Conservation (phyloP, 1,140 invertebrate species). For the Zaprionus inermis region DNA sequence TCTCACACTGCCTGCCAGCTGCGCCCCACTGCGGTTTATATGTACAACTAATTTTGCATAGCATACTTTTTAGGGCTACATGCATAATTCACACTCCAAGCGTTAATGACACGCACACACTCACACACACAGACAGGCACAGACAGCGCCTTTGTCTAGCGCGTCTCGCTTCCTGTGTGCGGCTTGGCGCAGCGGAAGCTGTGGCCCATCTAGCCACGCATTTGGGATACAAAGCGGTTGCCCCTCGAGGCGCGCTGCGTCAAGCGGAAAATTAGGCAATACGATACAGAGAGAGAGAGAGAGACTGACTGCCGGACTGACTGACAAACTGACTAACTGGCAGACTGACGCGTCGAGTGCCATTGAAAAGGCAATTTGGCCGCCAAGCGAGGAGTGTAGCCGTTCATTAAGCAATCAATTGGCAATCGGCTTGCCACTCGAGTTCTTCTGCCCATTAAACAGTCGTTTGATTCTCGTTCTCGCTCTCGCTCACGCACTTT, state of each 20-base stretch:
- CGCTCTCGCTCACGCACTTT: slow-evolving; percentile 1
- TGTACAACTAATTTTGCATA: slow-evolving; percentile 71
- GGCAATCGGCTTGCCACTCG: slow-evolving; percentile 70
- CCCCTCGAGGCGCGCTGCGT: slow-evolving; percentile 41
- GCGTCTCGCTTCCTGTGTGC: slow-evolving; percentile 38
- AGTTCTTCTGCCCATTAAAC: slow-evolving; percentile 73
- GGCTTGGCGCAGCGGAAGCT: slow-evolving; percentile 63
- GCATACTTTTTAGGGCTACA: slow-evolving; percentile 67
- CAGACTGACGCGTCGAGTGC: slow-evolving; percentile 35
- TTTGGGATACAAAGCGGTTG: slow-evolving; percentile 18
- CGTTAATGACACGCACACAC: slow-evolving; percentile 65
- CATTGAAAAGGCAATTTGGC: slow-evolving; percentile 74
- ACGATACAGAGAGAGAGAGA: slow-evolving; percentile 45
- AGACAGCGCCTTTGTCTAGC: slow-evolving; percentile 37
- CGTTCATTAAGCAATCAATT: slow-evolving; percentile 82
- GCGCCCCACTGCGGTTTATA: slow-evolving; percentile 28
- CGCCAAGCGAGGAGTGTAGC: slow-evolving; percentile 47
- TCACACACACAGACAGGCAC: neutral
- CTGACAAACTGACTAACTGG: slow-evolving; percentile 22
- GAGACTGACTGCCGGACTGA: slow-evolving; percentile 23
- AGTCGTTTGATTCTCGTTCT: slow-evolving; percentile 43
- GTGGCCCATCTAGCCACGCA: slow-evolving; percentile 28
- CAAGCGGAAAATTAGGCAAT: slow-evolving; percentile 82
- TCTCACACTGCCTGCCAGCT: neutral
- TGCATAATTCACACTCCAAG: slow-evolving; percentile 64